Evolutionary conservation across 2,113 vertebrate species (phyloP).

Genomic region (Odocoileus virginianus): DNA sequence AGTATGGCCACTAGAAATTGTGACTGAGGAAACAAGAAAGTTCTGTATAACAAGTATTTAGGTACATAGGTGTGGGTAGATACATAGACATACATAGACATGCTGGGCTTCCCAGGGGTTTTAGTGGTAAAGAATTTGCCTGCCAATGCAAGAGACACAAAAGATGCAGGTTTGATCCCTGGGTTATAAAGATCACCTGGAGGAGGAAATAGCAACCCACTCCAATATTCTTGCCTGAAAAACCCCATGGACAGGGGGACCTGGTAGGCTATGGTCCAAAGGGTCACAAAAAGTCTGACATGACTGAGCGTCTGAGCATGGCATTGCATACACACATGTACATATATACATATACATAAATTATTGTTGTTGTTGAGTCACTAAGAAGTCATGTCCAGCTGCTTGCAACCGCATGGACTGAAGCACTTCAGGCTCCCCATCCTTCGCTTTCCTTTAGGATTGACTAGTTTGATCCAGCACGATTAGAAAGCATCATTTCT

Average conservation of each 20-base stretch:
- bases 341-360: background rate
- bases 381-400: background rate
- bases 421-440: background rate
- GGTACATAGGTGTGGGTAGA: background rate
- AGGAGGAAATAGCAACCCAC: background rate
- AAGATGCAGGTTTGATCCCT: background rate
- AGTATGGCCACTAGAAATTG: background rate
- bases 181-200: background rate
- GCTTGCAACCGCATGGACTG: background rate
- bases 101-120: background rate
- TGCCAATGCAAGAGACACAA: background rate
- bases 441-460: background rate
- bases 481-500: background rate
- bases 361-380: background rate
- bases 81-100: background rate
- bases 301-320: rapidly evolving
- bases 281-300: background rate
- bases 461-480: background rate
- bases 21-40: background rate
- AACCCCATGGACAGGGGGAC: background rate
- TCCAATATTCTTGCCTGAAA: background rate
- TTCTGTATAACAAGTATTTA: background rate
- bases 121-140: background rate
- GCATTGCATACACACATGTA: background rate
- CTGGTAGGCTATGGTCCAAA: background rate